phyloP scores from a whole-genome alignment of 2,797 vertebrate genomes.

The Lindbergichthys nudifrons region DNA sequence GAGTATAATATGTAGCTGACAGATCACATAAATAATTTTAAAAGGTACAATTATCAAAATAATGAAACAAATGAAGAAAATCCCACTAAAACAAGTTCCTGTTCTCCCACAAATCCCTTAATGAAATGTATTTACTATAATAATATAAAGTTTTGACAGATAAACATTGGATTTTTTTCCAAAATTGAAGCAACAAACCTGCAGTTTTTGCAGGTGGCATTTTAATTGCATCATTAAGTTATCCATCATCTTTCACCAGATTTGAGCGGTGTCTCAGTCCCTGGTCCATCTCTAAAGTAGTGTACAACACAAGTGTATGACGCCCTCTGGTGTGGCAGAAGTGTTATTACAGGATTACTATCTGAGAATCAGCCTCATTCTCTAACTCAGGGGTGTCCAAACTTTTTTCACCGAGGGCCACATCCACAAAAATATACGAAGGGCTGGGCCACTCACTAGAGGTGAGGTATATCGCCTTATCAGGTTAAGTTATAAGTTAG shows the following conservation, averaged over 20 bases:
- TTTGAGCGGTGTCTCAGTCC: too few relatives aligned
- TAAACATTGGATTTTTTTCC: neutral
- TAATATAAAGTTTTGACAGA: neutral
- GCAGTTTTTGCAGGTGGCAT: neutral
- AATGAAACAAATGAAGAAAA: neutral
- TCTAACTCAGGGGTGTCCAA: neutral
- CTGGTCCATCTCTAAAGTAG: too few relatives aligned
- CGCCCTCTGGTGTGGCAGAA: slow-evolving; percentile 30
- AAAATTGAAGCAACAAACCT: neutral
- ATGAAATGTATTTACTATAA: neutral
- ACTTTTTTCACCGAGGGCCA: too few relatives aligned
- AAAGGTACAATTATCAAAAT: too few relatives aligned
- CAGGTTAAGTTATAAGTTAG: too few relatives aligned
- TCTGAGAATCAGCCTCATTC: neutral
- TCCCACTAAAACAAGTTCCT: neutral
- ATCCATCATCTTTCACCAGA: neutral
- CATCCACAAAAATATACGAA: too few relatives aligned
- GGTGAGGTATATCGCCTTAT: too few relatives aligned
- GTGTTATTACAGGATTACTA: neutral
- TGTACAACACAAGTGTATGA: neutral
- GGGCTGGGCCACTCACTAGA: too few relatives aligned
- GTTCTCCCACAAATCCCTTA: too few relatives aligned
- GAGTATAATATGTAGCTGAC: neutral
- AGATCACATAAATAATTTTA: too few relatives aligned
- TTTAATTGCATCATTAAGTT: neutral